Evolutionary conservation across 2,888 invertebrate genomes (phyloP), one percentile per base, ranked within the genome.

Genomic region (Fissipunctia ypsillon): DNA sequence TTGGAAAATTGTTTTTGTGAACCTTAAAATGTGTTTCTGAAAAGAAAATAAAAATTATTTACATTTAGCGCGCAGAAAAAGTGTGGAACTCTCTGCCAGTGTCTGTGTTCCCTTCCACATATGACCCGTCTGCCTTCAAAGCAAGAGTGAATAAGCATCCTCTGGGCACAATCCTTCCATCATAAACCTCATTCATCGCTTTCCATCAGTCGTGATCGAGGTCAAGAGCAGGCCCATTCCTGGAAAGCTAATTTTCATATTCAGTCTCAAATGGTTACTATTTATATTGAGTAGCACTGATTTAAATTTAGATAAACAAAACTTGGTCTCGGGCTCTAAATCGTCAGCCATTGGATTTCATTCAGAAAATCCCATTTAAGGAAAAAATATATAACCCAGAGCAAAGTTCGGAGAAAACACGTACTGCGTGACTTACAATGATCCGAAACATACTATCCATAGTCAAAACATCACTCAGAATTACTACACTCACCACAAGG

Each of bases 401-500:
- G 10, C 35, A 28, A 12, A 41, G 31, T 56, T 22, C 16, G 4
- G 4, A 25, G 31, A 22, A 64, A 64, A 67, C 12, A 41, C 3
- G n/a, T 54, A 31, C 43, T 7, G n/a, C 0, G 12, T 22, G 25
- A 35, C 10, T 41, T 19, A 41, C 61, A 35, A 9, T 6, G 48
- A 16, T 50, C 7, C 10, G 14, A 1, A 38, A 69, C 54, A 68
- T 14, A 48, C 76, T 59, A 31, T 28, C 28, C n/a, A 61, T 60
- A 71, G 50, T 65, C 54, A 38, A 71, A 75, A 71, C 56, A 72
- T 65, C 61, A 65, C 28, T 22, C 69, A 50, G n/a, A 69, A 78
- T 76, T 73, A 78, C 81, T 65, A 68, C 78, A 64, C 74, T 78
- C 50, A 67, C 80, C 72, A 73, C 71, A 73, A 83, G 78, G 57